Evolutionary conservation across 2,888 invertebrate genomes (phyloP).

Genomic region (Holacanthella duospinosa): DNA sequence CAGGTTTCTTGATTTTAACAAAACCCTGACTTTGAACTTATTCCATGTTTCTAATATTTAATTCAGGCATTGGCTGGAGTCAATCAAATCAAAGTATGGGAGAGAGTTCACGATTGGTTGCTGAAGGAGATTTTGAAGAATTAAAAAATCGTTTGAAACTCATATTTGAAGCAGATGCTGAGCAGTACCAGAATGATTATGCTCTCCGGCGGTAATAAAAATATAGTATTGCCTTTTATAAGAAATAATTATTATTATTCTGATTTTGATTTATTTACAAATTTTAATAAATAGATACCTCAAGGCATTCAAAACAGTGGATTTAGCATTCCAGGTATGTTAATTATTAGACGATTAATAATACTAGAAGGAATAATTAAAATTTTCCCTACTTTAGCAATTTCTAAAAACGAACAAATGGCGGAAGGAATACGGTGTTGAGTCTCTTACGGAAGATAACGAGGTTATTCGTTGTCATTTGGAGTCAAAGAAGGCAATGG

Average conservation of each 20-base stretch:
- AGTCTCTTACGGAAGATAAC: constrained; percentile 48
- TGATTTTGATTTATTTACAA: no score
- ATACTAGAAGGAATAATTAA: no score
- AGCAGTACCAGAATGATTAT: constrained; percentile 63
- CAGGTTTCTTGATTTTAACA: no score
- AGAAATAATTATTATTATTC: neutral
- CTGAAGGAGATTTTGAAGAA: constrained; percentile 54
- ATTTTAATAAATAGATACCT: no score
- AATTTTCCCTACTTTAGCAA: constrained; percentile 50
- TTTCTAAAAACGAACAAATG: constrained; percentile 70
- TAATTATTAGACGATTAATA: no score
- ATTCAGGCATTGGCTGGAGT: no score
- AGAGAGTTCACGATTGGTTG: constrained; percentile 42
- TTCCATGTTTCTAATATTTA: no score
- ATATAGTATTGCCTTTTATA: neutral
- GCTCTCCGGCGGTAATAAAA: constrained; percentile 42
- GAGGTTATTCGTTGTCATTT: constrained; percentile 50
- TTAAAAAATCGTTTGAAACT: constrained; percentile 60
- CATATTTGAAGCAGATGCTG: constrained; percentile 60
- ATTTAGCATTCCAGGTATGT: constrained; percentile 61
- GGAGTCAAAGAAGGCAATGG: constrained; percentile 53
- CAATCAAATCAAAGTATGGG: constrained; percentile 11
- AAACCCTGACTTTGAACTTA: no score
- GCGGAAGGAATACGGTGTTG: constrained; percentile 61
- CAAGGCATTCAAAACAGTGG: constrained; percentile 61